These are phyloP conservation scores for Hapalemur alaotrensis DNA, from an alignment of 2,797 vertebrate species.

Conservation along the genomic window DNA sequence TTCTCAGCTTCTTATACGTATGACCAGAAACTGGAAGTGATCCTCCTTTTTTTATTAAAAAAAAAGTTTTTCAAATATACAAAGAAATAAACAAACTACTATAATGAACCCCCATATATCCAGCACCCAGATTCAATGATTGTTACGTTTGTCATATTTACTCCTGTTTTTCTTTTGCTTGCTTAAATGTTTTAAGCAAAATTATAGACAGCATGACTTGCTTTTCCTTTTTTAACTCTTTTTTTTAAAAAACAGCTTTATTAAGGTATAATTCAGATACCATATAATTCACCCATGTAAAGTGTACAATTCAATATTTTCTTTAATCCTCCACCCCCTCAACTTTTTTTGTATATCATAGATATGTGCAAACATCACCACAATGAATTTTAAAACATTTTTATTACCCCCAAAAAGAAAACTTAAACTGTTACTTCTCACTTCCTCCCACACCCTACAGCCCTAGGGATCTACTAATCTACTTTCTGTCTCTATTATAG, in stretches of 20 bases:
- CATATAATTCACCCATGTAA: background rate
- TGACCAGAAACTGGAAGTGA: background rate
- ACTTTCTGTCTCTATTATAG: background rate
- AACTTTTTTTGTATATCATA: background rate
- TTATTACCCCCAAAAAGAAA: background rate
- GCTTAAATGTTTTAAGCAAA: background rate
- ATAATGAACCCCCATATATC: background rate
- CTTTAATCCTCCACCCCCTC: background rate
- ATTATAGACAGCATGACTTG: background rate
- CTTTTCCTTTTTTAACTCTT: background rate
- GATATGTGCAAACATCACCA: background rate
- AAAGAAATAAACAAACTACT: background rate
- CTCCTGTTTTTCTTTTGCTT: background rate
- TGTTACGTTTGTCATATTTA: background rate
- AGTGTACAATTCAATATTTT: background rate
- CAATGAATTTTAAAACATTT: conserved; percentile 1
- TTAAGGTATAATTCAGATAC: background rate
- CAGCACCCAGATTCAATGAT: background rate
- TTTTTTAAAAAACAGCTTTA: background rate
- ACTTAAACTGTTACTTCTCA: background rate
- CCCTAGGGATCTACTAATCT: background rate
- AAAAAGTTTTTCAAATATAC: background rate
- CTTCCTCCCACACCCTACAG: background rate
- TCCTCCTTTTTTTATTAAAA: background rate
- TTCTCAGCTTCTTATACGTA: background rate